phyloP scores from a whole-genome alignment of 2,797 vertebrate species.

The Lacerta agilis region DNA sequence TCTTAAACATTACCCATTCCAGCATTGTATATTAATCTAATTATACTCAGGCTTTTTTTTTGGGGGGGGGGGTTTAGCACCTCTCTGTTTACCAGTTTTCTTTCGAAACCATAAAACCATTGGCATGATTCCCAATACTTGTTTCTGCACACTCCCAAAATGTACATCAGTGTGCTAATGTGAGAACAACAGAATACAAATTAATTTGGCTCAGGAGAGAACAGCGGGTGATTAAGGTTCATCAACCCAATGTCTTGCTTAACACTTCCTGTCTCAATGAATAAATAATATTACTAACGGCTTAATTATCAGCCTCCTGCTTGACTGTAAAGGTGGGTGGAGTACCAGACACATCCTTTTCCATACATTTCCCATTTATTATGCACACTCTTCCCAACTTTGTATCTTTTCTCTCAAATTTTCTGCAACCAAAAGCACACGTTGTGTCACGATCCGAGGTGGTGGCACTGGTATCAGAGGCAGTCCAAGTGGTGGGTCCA shows the following conservation, averaged over 20 bases:
- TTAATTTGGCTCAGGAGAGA: conserved; percentile 19
- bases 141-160: neutral
- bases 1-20: neutral
- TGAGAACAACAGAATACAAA: conserved; percentile 12
- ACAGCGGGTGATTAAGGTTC: conserved; percentile 19
- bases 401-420: neutral
- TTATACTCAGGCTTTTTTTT: neutral
- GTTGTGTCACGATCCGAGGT: neutral
- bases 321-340: neutral
- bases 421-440: conserved; percentile 28
- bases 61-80: neutral
- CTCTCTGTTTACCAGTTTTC: neutral
- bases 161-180: neutral
- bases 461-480: too few species aligned
- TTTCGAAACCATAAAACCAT: conserved; percentile 13
- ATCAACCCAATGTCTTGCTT: neutral
- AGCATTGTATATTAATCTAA: neutral
- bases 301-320: conserved; percentile 5
- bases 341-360: neutral
- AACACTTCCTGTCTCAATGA: neutral
- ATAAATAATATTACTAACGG: neutral
- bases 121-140: neutral
- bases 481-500: too few species aligned
- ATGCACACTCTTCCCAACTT: neutral
- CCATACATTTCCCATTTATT: neutral